Conservation (phyloP, 2,888 invertebrate genomes). For the Lasioglossum villosulum region DNA sequence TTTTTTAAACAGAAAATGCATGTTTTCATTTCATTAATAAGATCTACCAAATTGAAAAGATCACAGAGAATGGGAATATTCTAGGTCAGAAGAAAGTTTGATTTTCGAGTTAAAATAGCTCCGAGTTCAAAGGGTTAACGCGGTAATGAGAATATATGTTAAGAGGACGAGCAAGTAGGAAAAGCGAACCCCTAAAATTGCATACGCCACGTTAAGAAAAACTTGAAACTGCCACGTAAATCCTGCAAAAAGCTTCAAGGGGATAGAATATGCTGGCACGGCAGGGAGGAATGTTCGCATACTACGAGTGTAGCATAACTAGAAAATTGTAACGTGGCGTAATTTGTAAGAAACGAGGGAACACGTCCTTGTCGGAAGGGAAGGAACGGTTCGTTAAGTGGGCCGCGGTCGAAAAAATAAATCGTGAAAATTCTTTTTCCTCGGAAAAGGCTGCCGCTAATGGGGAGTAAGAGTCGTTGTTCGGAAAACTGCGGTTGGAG, state of each 20-base stretch:
- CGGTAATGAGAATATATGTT: neutral
- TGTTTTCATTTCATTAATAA: too few relatives aligned
- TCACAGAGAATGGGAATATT: too few relatives aligned
- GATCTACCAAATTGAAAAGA: too few relatives aligned
- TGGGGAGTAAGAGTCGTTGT: slow-evolving; percentile 20
- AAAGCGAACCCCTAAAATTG: neutral
- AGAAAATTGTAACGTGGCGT: slow-evolving; percentile 32
- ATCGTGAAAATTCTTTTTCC: slow-evolving; percentile 7
- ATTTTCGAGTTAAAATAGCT: too few relatives aligned
- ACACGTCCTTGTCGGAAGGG: neutral
- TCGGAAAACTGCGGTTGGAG: slow-evolving; percentile 32
- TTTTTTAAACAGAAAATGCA: too few relatives aligned
- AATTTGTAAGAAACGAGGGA: slow-evolving; percentile 23
- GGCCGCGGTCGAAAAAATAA: neutral
- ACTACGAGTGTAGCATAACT: neutral
- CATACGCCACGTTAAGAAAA: neutral
- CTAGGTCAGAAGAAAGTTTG: too few relatives aligned
- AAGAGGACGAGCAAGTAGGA: neutral
- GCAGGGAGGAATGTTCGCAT: neutral
- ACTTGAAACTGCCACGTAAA: neutral
- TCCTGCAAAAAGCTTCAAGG: neutral
- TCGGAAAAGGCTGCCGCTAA: neutral
- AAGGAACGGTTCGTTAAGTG: slow-evolving; percentile 32
- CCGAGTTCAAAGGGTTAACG: neutral
- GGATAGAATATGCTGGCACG: neutral